These are phyloP conservation scores for Hydrochoerus hydrochaeris DNA, from an alignment of 2,113 vertebrate genomes.

Conservation along the genomic window DNA sequence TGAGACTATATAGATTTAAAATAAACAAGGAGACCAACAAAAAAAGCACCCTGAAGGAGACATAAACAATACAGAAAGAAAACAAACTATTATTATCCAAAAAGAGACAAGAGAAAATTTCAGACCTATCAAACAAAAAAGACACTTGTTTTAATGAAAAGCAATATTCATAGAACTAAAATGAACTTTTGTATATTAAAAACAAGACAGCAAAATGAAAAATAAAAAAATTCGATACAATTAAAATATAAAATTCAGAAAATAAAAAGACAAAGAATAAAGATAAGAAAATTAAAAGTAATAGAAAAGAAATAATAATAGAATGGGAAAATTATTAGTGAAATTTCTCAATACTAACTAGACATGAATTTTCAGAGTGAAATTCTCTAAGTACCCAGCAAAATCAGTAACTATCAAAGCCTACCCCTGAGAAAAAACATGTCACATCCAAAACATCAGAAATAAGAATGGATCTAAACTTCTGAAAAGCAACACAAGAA, in stretches of 20 bases:
- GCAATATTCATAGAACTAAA: neutral
- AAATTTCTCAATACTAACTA: neutral
- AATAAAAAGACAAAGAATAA: conserved; percentile 13
- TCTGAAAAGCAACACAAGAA: neutral
- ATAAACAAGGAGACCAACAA: neutral
- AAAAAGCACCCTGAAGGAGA: neutral
- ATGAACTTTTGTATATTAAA: neutral
- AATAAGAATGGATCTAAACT: neutral
- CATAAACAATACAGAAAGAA: neutral
- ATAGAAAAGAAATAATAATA: neutral
- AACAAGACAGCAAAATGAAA: neutral
- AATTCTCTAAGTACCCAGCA: neutral
- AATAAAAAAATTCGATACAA: neutral
- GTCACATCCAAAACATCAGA: neutral
- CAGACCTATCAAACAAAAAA: neutral
- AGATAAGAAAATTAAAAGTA: neutral
- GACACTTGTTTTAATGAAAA: conserved; percentile 2
- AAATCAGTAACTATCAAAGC: neutral
- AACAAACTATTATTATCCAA: neutral
- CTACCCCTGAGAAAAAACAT: neutral
- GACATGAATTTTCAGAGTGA: neutral
- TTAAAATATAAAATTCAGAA: conserved; percentile 4
- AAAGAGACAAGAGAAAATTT: neutral
- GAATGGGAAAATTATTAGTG: neutral
- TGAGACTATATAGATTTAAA: neutral